Percentiles rank a stretch among this genome's conserved stretches.
Evolutionary conservation across 2,797 vertebrate genomes (phyloP).

Genomic region (Xenentodon cancila): DNA sequence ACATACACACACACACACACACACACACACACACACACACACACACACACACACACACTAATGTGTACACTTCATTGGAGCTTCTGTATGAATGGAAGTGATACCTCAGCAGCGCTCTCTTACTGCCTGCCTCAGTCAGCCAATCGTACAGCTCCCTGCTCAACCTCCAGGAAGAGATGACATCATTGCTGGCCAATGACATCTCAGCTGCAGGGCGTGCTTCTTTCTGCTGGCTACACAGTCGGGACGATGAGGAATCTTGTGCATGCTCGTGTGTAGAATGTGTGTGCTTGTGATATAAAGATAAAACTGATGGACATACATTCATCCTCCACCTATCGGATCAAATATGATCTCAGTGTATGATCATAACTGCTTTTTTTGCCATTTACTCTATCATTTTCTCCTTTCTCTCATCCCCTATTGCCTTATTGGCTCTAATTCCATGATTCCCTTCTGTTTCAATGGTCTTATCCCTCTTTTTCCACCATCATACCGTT

Average conservation of each 20-base stretch:
- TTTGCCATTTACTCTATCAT: too few relatives aligned
- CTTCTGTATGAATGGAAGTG: slow-evolving; percentile 91
- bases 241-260: slow-evolving; percentile 38
- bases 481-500: not conserved
- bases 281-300: slow-evolving; percentile 29
- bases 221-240: slow-evolving; percentile 84
- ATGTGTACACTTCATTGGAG: slow-evolving; percentile 22
- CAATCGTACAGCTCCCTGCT: slow-evolving; percentile 84
- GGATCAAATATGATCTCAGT: slow-evolving; percentile 58
- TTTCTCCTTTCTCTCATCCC: too few relatives aligned
- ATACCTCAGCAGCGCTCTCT: slow-evolving; percentile 84
- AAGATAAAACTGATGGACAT: slow-evolving; percentile 66
- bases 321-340: slow-evolving; percentile 49
- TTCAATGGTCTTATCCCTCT: not conserved
- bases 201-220: slow-evolving; percentile 78
- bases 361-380: slow-evolving; percentile 1
- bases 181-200: slow-evolving; percentile 96
- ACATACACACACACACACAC: not conserved
- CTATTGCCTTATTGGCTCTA: too few relatives aligned
- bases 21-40: not conserved
- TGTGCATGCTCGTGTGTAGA: slow-evolving; percentile 31
- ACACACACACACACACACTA: not conserved
- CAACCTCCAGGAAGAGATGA: slow-evolving; percentile 87
- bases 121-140: slow-evolving; percentile 83
- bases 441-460: not conserved